A percentile compares a stretch with the other conserved stretches of the same genome.
phyloP scores from a whole-genome alignment of 1,140 invertebrate genomes.

The Drosophila lini region DNA sequence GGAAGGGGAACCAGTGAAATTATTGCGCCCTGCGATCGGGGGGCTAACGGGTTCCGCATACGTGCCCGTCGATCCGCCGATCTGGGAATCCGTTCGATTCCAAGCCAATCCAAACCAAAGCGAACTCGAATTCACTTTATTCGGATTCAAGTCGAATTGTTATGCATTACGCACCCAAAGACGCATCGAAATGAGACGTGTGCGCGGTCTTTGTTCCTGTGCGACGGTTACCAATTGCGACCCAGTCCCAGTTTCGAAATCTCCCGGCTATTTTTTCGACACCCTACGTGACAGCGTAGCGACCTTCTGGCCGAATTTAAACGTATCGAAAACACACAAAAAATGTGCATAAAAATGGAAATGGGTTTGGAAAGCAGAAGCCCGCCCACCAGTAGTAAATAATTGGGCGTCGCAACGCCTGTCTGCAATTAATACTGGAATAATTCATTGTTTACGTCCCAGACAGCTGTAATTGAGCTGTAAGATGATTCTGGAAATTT shows the following conservation, averaged over 20 bases:
- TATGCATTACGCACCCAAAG: slow-evolving; percentile 72
- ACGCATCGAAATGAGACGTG: slow-evolving; percentile 50
- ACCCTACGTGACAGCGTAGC: slow-evolving; percentile 63
- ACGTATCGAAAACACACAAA: slow-evolving; percentile 1
- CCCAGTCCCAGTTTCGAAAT: slow-evolving; percentile 79
- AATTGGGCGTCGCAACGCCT: slow-evolving; percentile 3
- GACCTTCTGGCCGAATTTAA: slow-evolving; percentile 40
- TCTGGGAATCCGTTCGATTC: slow-evolving; percentile 20
- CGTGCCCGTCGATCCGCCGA: slow-evolving; percentile 36
- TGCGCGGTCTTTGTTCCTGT: slow-evolving; percentile 62
- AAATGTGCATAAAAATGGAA: slow-evolving; percentile 29
- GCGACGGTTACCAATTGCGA: slow-evolving; percentile 70
- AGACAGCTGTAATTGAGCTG: slow-evolving; percentile 5
- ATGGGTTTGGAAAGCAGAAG: slow-evolving; percentile 21
- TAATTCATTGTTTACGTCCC: slow-evolving; percentile 7
- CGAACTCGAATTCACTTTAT: slow-evolving; percentile 33
- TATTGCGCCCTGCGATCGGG: slow-evolving; percentile 33
- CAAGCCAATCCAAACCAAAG: slow-evolving; percentile 30
- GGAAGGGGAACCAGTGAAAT: slow-evolving; percentile 33
- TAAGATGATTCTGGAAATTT: slow-evolving; percentile 1
- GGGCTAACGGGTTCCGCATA: slow-evolving; percentile 55
- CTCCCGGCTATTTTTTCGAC: slow-evolving; percentile 49
- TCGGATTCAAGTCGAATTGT: slow-evolving; percentile 37
- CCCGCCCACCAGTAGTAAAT: not conserved
- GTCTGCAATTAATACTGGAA: slow-evolving; percentile 22